Percentiles rank a stretch among this genome's conserved stretches.
Evolutionary conservation across 2,888 invertebrate species (phyloP).

Genomic region (Flabesymbios commensalis): DNA sequence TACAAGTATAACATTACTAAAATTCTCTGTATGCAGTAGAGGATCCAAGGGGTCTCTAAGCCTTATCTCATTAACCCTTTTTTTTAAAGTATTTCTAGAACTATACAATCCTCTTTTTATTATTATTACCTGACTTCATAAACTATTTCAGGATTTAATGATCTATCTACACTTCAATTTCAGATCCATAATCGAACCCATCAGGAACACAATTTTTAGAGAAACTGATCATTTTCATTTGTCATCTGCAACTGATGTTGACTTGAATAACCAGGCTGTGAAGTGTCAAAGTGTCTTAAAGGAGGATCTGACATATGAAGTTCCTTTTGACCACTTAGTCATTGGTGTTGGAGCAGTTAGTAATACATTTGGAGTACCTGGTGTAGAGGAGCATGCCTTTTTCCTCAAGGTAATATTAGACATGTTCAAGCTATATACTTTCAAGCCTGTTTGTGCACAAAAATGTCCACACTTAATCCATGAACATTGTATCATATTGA

Average conservation of each 20-base stretch:
- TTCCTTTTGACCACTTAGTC: conserved; percentile 60
- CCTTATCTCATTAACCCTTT: too few species aligned
- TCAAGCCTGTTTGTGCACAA: too few species aligned
- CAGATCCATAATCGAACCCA: conserved; percentile 62
- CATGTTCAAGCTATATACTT: too few species aligned
- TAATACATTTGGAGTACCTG: conserved; percentile 62
- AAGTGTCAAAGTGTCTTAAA: conserved; percentile 51
- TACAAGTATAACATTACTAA: background rate
- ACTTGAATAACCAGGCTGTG: conserved; percentile 44
- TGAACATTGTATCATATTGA: too few species aligned
- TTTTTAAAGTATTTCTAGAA: too few species aligned
- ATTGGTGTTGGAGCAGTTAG: conserved; percentile 62
- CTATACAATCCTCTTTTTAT: too few species aligned
- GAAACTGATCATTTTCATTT: conserved; percentile 58
- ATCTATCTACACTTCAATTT: conserved; percentile 3
- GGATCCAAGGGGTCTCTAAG: background rate
- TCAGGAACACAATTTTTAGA: conserved; percentile 58
- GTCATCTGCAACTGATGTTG: conserved; percentile 50
- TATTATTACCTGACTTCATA: background rate
- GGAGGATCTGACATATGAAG: conserved; percentile 42
- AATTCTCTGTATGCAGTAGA: background rate
- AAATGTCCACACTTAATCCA: too few species aligned
- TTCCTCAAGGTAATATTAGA: conserved; percentile 64
- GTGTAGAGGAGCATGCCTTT: conserved; percentile 60
- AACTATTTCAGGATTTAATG: background rate